These are phyloP conservation scores for Octonoba sinensis DNA, from an alignment of 2,888 invertebrate genomes.

Conservation along the genomic window DNA sequence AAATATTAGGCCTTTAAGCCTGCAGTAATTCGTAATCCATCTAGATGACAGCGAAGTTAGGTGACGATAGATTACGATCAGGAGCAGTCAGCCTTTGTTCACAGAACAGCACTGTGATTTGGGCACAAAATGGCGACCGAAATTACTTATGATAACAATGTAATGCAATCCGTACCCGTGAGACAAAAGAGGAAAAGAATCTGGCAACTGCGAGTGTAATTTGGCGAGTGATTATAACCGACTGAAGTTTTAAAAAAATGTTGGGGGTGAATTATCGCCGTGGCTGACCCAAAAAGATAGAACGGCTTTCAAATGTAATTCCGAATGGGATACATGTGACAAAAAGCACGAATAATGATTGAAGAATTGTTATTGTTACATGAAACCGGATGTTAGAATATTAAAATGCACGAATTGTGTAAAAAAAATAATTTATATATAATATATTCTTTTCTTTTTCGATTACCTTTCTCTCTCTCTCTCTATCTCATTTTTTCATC, in stretches of 20 bases:
- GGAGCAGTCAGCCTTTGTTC: conserved; percentile 13
- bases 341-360: too few relatives aligned
- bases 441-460: too few relatives aligned
- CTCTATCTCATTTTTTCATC: too few relatives aligned
- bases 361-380: too few relatives aligned
- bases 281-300: conserved; percentile 40
- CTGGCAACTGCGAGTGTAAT: conserved; percentile 19
- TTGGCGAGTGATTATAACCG: conserved; percentile 27
- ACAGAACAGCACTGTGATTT: not conserved
- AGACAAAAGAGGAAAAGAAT: conserved; percentile 31
- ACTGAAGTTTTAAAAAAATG: conserved; percentile 11
- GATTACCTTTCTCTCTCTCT: too few relatives aligned
- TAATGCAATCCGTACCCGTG: conserved; percentile 45
- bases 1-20: conserved; percentile 20
- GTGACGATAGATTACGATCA: conserved; percentile 15
- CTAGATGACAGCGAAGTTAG: not conserved
- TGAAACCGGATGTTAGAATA: too few relatives aligned
- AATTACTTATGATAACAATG: conserved; percentile 23
- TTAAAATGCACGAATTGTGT: too few relatives aligned
- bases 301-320: not conserved
- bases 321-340: too few relatives aligned
- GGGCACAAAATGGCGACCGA: conserved; percentile 9
- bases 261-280: conserved; percentile 3
- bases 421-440: too few relatives aligned
- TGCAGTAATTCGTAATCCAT: conserved; percentile 25